Evolutionary conservation across 2,888 invertebrate genomes (phyloP).

Genomic region (Aphodius sticticus): DNA sequence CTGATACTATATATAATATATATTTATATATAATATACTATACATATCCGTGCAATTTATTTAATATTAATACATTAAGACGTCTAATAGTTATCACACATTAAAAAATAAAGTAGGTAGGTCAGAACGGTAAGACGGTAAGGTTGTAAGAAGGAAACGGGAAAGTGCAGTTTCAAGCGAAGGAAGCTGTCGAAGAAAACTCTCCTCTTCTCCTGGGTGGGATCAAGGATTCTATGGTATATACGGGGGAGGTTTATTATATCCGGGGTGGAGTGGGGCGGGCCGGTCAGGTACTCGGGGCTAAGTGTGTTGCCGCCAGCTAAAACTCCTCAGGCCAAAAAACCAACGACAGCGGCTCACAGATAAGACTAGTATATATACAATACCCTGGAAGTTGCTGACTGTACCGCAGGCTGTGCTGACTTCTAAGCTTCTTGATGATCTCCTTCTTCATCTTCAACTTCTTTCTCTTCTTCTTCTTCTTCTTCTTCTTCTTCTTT

Average conservation of each 20-base stretch:
- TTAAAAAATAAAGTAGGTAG: constrained; percentile 56
- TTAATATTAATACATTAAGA: constrained; percentile 58
- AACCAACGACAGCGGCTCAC: constrained; percentile 53
- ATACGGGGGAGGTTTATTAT: constrained; percentile 11
- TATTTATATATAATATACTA: constrained; percentile 58
- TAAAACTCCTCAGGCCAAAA: constrained; percentile 53
- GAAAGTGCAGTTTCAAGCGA: constrained; percentile 53
- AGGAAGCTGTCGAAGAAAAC: constrained; percentile 47
- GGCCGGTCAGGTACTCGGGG: constrained; percentile 60
- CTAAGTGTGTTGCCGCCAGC: constrained; percentile 53
- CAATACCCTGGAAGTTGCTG: constrained; percentile 61
- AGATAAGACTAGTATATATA: constrained; percentile 61
- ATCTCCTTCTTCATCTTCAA: constrained; percentile 5
- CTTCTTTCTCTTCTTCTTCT: constrained; percentile 31
- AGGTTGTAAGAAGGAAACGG: constrained; percentile 43
- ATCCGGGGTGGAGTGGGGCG: constrained; percentile 44
- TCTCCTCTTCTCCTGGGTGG: neutral
- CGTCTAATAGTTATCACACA: constrained; percentile 60
- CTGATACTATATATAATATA: constrained; percentile 61
- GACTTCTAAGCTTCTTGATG: constrained; percentile 10
- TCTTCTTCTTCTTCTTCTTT: neutral
- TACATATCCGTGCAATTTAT: constrained; percentile 61
- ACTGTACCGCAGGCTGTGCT: constrained; percentile 50
- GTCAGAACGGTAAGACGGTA: constrained; percentile 33
- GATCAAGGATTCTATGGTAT: constrained; percentile 7